Percentiles rank a stretch among this genome's conserved stretches.
Evolutionary conservation across 2,113 vertebrate genomes (phyloP).

Genomic region (Chaenocephalus aceratus): DNA sequence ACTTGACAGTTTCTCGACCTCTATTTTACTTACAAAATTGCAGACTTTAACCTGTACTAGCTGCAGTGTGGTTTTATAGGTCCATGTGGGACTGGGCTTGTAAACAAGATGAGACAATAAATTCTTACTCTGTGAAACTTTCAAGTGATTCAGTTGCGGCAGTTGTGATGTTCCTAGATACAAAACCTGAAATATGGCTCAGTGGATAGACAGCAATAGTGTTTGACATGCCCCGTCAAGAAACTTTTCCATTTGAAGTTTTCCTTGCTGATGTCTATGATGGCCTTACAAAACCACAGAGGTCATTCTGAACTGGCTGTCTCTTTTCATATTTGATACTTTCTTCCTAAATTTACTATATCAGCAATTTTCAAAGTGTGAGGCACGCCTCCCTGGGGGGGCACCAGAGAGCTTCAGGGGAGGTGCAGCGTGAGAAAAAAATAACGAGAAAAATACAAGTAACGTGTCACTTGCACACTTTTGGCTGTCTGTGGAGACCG

Average conservation of each 20-base stretch:
- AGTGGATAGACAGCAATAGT: constrained; percentile 24
- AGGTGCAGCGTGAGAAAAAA: too few relatives aligned
- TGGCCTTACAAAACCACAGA: background rate
- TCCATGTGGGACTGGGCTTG: constrained; percentile 60
- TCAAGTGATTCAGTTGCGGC: constrained; percentile 68
- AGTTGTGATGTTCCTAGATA: constrained; percentile 62
- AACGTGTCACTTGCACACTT: too few relatives aligned
- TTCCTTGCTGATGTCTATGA: background rate
- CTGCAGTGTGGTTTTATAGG: constrained; percentile 70
- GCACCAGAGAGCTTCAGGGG: too few relatives aligned
- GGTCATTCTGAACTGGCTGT: constrained; percentile 14
- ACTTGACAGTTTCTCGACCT: constrained; percentile 60
- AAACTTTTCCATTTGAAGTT: constrained; percentile 30
- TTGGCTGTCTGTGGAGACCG: too few relatives aligned
- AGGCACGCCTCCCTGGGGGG: too few relatives aligned
- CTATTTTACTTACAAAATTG: constrained; percentile 76
- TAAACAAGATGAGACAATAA: constrained; percentile 79
- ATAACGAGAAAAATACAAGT: too few relatives aligned
- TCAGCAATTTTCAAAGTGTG: background rate
- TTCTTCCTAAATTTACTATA: background rate
- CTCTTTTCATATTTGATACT: background rate
- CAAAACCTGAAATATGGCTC: constrained; percentile 48
- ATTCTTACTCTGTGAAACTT: constrained; percentile 74
- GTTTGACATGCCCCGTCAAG: constrained; percentile 41
- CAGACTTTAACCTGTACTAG: constrained; percentile 72